Evolutionary conservation across 2,797 vertebrate genomes (phyloP), one percentile per base, ranked within the genome.

Genomic region (Rhinophrynus dorsalis): DNA sequence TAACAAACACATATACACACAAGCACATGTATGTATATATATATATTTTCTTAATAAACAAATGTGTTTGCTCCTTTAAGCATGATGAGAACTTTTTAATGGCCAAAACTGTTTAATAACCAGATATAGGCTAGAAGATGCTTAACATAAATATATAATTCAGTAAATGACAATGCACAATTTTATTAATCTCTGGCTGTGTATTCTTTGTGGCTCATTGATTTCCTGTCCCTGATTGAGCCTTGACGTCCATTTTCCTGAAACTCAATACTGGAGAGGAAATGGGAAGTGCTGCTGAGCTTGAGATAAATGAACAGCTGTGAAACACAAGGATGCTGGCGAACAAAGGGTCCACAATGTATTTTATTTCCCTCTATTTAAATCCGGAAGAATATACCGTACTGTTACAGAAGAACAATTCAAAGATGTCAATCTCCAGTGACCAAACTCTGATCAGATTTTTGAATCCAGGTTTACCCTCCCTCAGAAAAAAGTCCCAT

Each of bases 221-320:
- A 64, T 52, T 73, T 73, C 69, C 69, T 73, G 61, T 38, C 55
- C 40, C 50, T 52, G 62, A 66, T 56, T 73, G 69, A 66, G 45
- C 20, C 47, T 42, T 73, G 69, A 73, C 69, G 62, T 73, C 29
- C 32, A 35, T 66, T 45, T 73, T 73, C 69, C 69, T 50, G 45
- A 66, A 18, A 50, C 54, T 59, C 54, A 59, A 38, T 30, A 11
- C 20, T 71, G 26, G 38, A 55, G 6, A 59, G 69, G 69, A 73
- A 73, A 73, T 52, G 55, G 62, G 69, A 72, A 73, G 62, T 73
- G 64, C 44, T 66, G 69, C 45, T 30, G 37, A 33, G 17, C 21
- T 5, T 20, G 24, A 66, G 69, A 73, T 73, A 73, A 73, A 44
- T 50, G 5, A 29, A 20, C 62, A 66, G 69, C 69, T 52, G 61